Conservation (phyloP, 2,888 invertebrate genomes). For the Perizoma affinitatum region DNA sequence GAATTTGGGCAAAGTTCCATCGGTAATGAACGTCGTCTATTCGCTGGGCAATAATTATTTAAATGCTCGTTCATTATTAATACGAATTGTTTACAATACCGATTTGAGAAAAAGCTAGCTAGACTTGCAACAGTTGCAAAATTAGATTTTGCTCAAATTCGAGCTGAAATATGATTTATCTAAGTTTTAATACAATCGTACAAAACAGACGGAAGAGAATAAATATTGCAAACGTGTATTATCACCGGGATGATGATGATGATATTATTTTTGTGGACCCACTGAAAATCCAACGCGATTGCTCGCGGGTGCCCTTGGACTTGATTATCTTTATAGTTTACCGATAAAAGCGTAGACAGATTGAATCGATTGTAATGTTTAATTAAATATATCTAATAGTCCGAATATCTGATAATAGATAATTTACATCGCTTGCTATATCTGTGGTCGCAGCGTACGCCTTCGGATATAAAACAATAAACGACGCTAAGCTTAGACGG, state of each 20-base stretch:
- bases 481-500: constrained; percentile 22
- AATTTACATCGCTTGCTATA: no score
- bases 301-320: constrained; percentile 40
- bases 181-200: background rate
- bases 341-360: constrained; percentile 20
- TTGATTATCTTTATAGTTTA: constrained; percentile 37
- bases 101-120: constrained; percentile 17
- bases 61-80: constrained; percentile 47
- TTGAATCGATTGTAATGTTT: constrained; percentile 10
- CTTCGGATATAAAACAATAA: constrained; percentile 26
- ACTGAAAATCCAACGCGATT: background rate
- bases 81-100: constrained; percentile 49
- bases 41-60: constrained; percentile 54
- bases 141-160: background rate
- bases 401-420: constrained; percentile 1
- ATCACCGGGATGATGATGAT: no score
- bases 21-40: constrained; percentile 50
- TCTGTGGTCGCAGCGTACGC: no score
- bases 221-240: no score
- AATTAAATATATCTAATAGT: background rate
- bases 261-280: no score
- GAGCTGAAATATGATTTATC: background rate
- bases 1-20: constrained; percentile 65
- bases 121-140: background rate
- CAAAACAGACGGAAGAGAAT: no score